Base-by-base conservation (phyloP, 2,888 invertebrate genomes). In the Osedax fenrisi region DNA sequence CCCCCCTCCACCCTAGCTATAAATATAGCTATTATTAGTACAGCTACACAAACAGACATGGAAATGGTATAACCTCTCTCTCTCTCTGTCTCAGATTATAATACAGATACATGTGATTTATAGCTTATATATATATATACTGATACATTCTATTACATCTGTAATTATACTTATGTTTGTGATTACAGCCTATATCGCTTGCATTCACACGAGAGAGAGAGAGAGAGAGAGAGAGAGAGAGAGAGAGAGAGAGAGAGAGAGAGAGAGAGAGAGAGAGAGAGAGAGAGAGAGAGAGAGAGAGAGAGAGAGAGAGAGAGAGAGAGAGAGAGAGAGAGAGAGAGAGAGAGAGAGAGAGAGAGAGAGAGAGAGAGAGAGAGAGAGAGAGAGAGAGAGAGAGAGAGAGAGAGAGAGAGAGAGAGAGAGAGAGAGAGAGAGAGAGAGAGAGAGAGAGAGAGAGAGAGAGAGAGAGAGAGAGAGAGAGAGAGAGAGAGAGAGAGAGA, bases 401-500 rank as follows among this genome's bases (percentile, higher is more conserved):
- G 27, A 56, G 72, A 24, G 71, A 59, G 72, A 61, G 62, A 75
- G 62, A 27, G 64, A 75, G 72, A 27, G 64, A 73, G 64, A 64
- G 64, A 74, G 64, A 27, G 72, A 75, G 64, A 64, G 64, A 73
- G 67, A 64, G 26, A 64, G 59, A 27, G 72, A 74, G 64, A 27
- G 64, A 74, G 67, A 61, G 27, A 59, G 27, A 2, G 41, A 74
- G 67, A 26, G 27, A 56, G 72, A 24, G 71, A 59, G 72, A 61
- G 62, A 75, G 62, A 27, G 64, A 75, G 72, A 27, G 64, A 73
- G 64, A 64, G 64, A 74, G 64, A 27, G 72, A 75, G 64, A 64
- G 64, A 73, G 67, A 64, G 26, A 64, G 59, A 27, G 72, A 74
- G 64, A 27, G 64, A 74, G 68, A 25, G 25, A 68, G 68, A 17